These are phyloP conservation scores for Metalampra italica DNA, from an alignment of 2,888 invertebrate species.

Conservation along the genomic window DNA sequence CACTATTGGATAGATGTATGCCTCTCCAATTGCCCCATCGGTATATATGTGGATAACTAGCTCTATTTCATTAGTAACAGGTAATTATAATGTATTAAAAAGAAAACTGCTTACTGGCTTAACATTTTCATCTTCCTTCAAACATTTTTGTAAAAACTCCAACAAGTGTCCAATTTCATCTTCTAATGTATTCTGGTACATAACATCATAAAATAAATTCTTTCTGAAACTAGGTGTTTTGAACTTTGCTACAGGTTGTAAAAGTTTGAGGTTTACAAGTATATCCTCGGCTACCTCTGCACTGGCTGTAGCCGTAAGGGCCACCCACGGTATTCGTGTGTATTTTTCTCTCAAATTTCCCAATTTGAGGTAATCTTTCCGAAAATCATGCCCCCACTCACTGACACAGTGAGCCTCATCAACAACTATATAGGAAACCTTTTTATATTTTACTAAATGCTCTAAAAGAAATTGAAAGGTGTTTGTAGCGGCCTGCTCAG, in stretches of 20 bases:
- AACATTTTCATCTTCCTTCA: constrained; percentile 77
- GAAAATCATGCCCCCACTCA: constrained; percentile 99
- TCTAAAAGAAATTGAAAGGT: constrained; percentile 84
- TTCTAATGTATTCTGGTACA: constrained; percentile 89
- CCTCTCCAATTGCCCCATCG: too few species aligned
- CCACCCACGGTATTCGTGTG: constrained; percentile 89
- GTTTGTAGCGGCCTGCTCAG: constrained; percentile 94
- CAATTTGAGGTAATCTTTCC: constrained; percentile 95
- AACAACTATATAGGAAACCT: constrained; percentile 93
- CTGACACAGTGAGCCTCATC: constrained; percentile 99
- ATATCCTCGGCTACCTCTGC: constrained; percentile 90
- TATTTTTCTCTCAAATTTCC: constrained; percentile 80
- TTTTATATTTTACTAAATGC: constrained; percentile 84
- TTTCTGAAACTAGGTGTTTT: constrained; percentile 93
- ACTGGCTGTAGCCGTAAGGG: constrained; percentile 96
- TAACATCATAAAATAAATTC: constrained; percentile 97
- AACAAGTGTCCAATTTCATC: constrained; percentile 90
- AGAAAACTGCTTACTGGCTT: constrained; percentile 60
- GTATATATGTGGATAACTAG: neutral
- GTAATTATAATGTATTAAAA: neutral
- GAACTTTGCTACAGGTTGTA: constrained; percentile 84
- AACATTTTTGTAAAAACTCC: constrained; percentile 83
- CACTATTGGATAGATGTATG: too few species aligned
- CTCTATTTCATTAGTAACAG: neutral
- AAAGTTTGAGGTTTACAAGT: constrained; percentile 83